Evolutionary conservation across 1,140 invertebrate genomes (phyloP).

Genomic region (Delia radicum): DNA sequence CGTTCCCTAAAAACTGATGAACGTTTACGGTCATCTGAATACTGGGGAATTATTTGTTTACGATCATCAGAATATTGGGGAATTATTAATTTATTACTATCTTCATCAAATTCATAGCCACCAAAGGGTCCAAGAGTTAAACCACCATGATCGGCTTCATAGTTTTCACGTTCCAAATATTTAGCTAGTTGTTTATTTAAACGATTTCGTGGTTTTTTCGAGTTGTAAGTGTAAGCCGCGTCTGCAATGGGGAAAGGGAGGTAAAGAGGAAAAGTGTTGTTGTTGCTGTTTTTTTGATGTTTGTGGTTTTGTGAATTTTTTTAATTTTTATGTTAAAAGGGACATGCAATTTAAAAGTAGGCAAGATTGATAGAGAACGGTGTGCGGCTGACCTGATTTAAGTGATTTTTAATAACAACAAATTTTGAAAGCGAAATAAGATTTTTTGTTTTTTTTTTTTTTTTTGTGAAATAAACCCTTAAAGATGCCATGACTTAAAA

Average conservation of each 20-base stretch:
- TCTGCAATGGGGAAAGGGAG: conserved; percentile 35
- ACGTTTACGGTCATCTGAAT: conserved; percentile 48
- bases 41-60: conserved; percentile 20
- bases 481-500: background rate
- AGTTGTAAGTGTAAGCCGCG: conserved; percentile 41
- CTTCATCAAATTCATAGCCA: conserved; percentile 43
- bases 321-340: background rate
- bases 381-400: background rate
- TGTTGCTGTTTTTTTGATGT: background rate
- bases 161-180: conserved; percentile 50
- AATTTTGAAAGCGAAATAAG: too few relatives aligned
- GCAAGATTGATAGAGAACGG: background rate
- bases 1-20: conserved; percentile 46
- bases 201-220: conserved; percentile 48
- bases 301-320: background rate
- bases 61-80: conserved; percentile 38
- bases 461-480: too few relatives aligned
- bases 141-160: conserved; percentile 36
- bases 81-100: conserved; percentile 30
- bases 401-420: too few relatives aligned
- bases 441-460: too few relatives aligned
- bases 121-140: conserved; percentile 30
- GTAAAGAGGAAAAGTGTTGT: conserved; percentile 16
- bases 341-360: background rate
- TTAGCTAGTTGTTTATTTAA: conserved; percentile 52